Percentiles rank a stretch among this genome's conserved stretches.
These are phyloP conservation scores for Romanogobio albipinnatus DNA, from an alignment of 2,113 vertebrate species.

Conservation along the genomic window DNA sequence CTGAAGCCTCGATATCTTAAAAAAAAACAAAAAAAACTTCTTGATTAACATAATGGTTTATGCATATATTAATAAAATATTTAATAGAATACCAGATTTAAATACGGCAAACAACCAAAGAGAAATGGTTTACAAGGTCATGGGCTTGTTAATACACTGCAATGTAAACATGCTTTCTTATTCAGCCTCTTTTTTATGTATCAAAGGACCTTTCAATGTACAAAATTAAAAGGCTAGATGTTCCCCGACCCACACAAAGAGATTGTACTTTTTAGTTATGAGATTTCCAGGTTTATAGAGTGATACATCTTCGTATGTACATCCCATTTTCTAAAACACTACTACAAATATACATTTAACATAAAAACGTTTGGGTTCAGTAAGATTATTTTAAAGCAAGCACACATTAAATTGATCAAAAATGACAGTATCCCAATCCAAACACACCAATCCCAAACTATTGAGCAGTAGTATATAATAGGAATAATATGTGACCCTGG, in stretches of 20 bases:
- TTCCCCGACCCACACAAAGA: no score
- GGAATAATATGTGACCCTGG: neutral
- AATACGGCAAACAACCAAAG: no score
- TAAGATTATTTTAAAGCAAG: neutral
- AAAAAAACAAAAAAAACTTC: neutral
- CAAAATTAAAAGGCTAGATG: no score
- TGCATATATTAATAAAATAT: neutral
- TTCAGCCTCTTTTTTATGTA: neutral
- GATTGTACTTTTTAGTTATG: neutral
- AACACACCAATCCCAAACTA: neutral
- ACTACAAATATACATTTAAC: neutral
- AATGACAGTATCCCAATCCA: neutral
- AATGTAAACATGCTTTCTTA: neutral
- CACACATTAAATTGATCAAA: neutral
- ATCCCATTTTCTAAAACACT: no score
- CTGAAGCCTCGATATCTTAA: slow-evolving; percentile 76
- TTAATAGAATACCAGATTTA: neutral
- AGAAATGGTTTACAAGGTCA: no score
- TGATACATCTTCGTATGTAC: neutral
- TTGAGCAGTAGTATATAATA: neutral
- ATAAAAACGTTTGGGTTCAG: neutral
- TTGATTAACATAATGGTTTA: neutral
- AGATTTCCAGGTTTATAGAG: neutral
- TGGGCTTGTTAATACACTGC: no score
- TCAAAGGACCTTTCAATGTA: no score